Base-by-base conservation (phyloP, 2,113 vertebrate species). In the Odobenus rosmarus region DNA sequence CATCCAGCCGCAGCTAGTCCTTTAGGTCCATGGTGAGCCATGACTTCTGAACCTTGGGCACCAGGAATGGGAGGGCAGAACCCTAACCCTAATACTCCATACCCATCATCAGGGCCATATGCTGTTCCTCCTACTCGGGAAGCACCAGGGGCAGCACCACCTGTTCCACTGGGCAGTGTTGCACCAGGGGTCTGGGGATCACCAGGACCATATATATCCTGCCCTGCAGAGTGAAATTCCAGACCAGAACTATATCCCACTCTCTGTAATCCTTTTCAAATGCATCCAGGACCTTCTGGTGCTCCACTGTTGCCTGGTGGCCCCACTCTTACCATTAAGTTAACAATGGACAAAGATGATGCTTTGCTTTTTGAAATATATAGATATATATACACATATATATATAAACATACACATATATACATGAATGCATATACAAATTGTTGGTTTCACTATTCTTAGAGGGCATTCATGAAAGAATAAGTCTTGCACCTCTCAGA, bases 101-200 rank as follows among this genome's bases (percentile, higher is more conserved):
- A 99, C 93, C 98, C 98, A 88, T 98, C 98, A 98, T 98, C 98
- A 4, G 98, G 98, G 98, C 98, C 99, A 71, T 99, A 99, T 93
- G 98, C 99, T 0, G 12, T 98, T 97, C 98, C 98, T 42, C 99
- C 16, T 36, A 16, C 99, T 55, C 98, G 98, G 95, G 99, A 99
- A 96, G 98, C 98, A 72, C 98, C 99, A 1, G 98, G 98, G 83
- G 97, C 98, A 5, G 98, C 98, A 7, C 98, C 98, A 6, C 99
- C 99, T 4, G 98, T 99, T 51, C 99, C 99, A 0, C 99, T 99
- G 98, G 99, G 99, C 2, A 98, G 98, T 3, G 99, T 99, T 62
- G 99, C 99, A 24, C 98, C 99, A 0, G 99, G 99, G 96, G 98
- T 99, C 4, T 99, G 99, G 99, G 99, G 99, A 92, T 99, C 99